Percentiles rank a stretch among this genome's conserved stretches.
These are phyloP conservation scores for Vultur gryphus DNA, from an alignment of 2,797 vertebrate genomes.

Conservation along the genomic window DNA sequence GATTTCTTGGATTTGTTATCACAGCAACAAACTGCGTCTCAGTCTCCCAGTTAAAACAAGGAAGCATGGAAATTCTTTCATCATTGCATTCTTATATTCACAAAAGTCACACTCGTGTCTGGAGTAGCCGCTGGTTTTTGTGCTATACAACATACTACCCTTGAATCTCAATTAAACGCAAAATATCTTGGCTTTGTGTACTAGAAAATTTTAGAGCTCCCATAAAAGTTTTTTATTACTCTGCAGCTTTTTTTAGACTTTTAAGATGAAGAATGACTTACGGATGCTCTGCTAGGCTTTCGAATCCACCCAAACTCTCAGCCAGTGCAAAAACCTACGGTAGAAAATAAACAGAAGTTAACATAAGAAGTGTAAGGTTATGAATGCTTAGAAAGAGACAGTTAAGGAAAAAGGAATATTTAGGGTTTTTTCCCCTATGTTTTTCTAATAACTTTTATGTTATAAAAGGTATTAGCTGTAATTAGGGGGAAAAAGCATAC, in stretches of 20 bases:
- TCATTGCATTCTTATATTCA: accelerated
- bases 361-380: neutral
- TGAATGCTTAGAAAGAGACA: neutral
- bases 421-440: accelerated
- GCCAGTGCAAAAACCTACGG: constrained; percentile 84
- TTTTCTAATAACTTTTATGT: neutral
- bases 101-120: neutral
- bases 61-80: neutral
- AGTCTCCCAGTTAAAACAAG: neutral
- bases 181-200: neutral
- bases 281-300: constrained; percentile 95
- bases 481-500: neutral
- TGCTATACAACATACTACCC: neutral
- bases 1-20: neutral
- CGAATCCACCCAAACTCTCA: constrained; percentile 92
- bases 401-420: neutral
- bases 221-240: neutral
- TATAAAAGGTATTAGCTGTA: neutral
- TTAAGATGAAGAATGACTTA: constrained; percentile 75
- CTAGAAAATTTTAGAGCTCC: neutral
- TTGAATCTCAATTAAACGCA: accelerated
- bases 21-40: neutral
- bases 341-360: neutral
- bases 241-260: neutral
- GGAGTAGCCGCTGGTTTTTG: neutral